phyloP scores from a whole-genome alignment of 2,113 vertebrate genomes.

The Mormoops blainvillei region DNA sequence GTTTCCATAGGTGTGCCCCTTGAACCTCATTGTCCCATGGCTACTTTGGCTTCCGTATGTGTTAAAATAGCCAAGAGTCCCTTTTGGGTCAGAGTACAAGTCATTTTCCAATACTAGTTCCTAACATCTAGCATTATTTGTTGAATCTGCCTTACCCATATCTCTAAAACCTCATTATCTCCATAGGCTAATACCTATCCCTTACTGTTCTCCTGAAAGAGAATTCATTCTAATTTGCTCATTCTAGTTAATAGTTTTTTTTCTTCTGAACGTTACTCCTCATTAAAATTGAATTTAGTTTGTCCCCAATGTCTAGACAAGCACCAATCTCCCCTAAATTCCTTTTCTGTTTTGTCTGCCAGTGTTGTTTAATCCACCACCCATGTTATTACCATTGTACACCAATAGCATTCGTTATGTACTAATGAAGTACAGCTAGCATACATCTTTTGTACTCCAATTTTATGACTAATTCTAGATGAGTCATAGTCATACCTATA shows the following conservation, averaged over 20 bases:
- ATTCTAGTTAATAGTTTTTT: not conserved
- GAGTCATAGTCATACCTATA: not conserved
- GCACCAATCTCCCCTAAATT: not conserved
- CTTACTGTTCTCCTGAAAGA: not conserved
- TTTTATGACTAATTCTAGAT: not conserved
- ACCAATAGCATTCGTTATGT: not conserved
- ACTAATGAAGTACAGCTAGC: not conserved
- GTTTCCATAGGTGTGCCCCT: not conserved
- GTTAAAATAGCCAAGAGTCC: not conserved
- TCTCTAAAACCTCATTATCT: not conserved
- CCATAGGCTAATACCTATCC: not conserved
- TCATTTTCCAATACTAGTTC: not conserved
- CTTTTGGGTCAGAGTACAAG: not conserved
- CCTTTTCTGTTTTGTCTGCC: not conserved
- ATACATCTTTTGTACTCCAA: not conserved
- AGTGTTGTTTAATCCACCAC: not conserved
- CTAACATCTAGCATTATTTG: not conserved
- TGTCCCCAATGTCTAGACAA: not conserved
- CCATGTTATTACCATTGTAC: not conserved
- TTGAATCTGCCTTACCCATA: not conserved
- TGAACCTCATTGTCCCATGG: not conserved
- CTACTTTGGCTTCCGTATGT: not conserved
- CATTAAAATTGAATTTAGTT: not conserved
- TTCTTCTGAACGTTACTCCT: not conserved
- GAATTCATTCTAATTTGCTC: not conserved